A percentile compares a stretch with the other conserved stretches of the same genome.
Evolutionary conservation across 2,888 invertebrate species (phyloP).

Genomic region (Stegophylla sp.): DNA sequence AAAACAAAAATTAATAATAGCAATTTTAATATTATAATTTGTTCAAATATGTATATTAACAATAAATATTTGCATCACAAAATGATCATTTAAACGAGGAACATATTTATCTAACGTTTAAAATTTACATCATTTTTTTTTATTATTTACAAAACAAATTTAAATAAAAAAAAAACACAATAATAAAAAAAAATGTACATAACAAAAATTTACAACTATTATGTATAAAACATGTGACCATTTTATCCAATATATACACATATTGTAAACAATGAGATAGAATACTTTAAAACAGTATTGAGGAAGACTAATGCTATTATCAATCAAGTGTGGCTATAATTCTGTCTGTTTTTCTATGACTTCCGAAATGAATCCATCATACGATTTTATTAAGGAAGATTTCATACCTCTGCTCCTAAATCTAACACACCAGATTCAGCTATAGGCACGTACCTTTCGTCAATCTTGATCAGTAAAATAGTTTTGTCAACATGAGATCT

Average conservation of each 20-base stretch:
- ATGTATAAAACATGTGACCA: background rate
- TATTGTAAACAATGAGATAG: slow-evolving; percentile 4
- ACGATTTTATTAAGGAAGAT: background rate
- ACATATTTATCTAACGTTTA: slow-evolving; percentile 56
- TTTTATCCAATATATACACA: slow-evolving; percentile 15
- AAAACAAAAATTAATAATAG: slow-evolving; percentile 15
- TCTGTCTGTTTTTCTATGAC: slow-evolving; percentile 5
- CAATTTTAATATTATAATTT: slow-evolving; percentile 39
- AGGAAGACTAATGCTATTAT: slow-evolving; percentile 47
- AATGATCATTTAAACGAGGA: slow-evolving; percentile 58
- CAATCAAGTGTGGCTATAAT: slow-evolving; percentile 1
- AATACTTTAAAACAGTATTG: slow-evolving; percentile 19
- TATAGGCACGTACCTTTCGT: slow-evolving; percentile 90
- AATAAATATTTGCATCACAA: slow-evolving; percentile 56
- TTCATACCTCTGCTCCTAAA: slow-evolving; percentile 72
- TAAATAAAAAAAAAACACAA: slow-evolving; percentile 12
- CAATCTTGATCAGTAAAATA: slow-evolving; percentile 89
- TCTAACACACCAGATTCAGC: slow-evolving; percentile 87
- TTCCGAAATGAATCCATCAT: slow-evolving; percentile 42
- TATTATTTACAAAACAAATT: slow-evolving; percentile 50
- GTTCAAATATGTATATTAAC: slow-evolving; percentile 50
- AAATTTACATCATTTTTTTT: slow-evolving; percentile 35
- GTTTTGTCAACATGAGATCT: slow-evolving; percentile 92
- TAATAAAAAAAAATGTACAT: slow-evolving; percentile 19
- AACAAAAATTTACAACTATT: slow-evolving; percentile 8